Percentiles rank a stretch among this genome's conserved stretches.
Evolutionary conservation across 2,888 invertebrate species (phyloP).

Genomic region (Nasonovia ribisnigri): DNA sequence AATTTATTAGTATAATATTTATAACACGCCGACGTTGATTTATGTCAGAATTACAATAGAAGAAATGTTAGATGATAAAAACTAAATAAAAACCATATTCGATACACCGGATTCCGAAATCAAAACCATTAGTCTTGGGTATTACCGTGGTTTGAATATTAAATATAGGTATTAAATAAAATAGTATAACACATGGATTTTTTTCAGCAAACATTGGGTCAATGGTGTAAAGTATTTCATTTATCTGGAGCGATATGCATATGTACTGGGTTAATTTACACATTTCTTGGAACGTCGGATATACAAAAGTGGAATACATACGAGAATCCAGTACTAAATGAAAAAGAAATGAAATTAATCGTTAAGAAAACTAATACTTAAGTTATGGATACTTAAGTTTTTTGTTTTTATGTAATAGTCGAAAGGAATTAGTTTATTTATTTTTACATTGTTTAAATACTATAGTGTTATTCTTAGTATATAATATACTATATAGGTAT

Average conservation of each 20-base stretch:
- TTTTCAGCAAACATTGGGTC: conserved; percentile 74
- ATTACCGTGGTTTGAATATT: not conserved
- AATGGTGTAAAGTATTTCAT: conserved; percentile 77
- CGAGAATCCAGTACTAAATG: not conserved
- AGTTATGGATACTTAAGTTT: not conserved
- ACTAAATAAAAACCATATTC: not conserved
- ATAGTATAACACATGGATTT: conserved; percentile 22
- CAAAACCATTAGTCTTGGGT: not conserved
- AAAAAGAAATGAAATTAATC: conserved; percentile 52
- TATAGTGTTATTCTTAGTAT: conserved; percentile 3
- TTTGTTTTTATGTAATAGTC: not conserved
- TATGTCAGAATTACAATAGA: too few relatives aligned
- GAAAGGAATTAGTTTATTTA: not conserved
- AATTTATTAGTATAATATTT: too few relatives aligned
- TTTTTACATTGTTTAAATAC: not conserved
- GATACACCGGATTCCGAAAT: not conserved
- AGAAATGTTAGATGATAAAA: too few relatives aligned
- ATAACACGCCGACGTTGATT: too few relatives aligned
- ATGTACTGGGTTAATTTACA: conserved; percentile 73
- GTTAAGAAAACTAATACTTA: not conserved
- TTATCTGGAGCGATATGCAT: conserved; percentile 73
- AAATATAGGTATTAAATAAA: not conserved
- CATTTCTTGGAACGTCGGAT: conserved; percentile 74
- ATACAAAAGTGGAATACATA: conserved; percentile 75
- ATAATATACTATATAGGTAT: too few relatives aligned